These are phyloP conservation scores for Drosophila kanekoi DNA, from an alignment of 2,888 invertebrate genomes.

Conservation along the genomic window DNA sequence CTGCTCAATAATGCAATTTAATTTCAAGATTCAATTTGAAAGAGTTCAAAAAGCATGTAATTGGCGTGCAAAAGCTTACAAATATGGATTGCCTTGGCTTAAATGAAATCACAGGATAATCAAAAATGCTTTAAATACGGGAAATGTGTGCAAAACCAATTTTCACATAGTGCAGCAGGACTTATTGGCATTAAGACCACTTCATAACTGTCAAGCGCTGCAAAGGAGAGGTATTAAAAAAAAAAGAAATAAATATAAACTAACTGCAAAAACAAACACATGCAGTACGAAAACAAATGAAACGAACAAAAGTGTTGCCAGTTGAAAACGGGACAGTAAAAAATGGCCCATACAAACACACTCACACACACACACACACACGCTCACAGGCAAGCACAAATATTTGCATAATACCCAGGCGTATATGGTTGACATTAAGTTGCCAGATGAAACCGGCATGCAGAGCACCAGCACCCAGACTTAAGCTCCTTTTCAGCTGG, in stretches of 20 bases:
- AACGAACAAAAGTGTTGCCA: slow-evolving; percentile 18
- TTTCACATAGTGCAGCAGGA: slow-evolving; percentile 25
- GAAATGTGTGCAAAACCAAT: slow-evolving; percentile 52
- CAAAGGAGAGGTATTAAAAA: slow-evolving; percentile 14
- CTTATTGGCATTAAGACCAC: slow-evolving; percentile 55
- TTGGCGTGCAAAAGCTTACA: neutral
- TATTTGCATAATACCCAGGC: slow-evolving; percentile 58
- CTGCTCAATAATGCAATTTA: neutral
- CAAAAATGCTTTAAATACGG: neutral
- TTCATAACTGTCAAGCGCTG: slow-evolving; percentile 49
- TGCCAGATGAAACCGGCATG: slow-evolving; percentile 39
- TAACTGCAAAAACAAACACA: slow-evolving; percentile 16
- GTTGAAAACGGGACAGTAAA: slow-evolving; percentile 10
- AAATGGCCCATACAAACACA: neutral
- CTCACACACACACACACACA: slow-evolving; percentile 3
- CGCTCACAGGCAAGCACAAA: slow-evolving; percentile 1
- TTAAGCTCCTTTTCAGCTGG: slow-evolving; percentile 42
- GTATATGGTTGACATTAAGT: slow-evolving; percentile 55
- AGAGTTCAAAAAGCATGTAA: neutral
- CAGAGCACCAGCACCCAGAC: slow-evolving; percentile 4
- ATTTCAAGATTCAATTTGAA: neutral
- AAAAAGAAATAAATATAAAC: slow-evolving; percentile 19
- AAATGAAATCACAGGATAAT: neutral
- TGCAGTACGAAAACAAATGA: slow-evolving; percentile 22
- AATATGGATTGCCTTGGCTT: neutral